These are phyloP conservation scores for Gallirallus australis DNA, from an alignment of 2,797 vertebrate species.

Conservation along the genomic window DNA sequence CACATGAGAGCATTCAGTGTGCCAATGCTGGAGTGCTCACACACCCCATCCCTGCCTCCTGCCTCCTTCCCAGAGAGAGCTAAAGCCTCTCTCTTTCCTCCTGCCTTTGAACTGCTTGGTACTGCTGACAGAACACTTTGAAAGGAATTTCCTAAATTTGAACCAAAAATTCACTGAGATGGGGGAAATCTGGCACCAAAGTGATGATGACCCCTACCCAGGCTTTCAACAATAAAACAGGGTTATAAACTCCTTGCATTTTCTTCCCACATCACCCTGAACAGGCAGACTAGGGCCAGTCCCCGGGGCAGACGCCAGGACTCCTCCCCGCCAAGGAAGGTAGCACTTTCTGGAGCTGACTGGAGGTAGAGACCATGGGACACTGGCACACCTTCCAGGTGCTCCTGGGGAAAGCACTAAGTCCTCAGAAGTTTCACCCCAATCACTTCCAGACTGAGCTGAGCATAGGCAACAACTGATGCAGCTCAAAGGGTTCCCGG, in stretches of 20 bases:
- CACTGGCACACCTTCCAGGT: fast-evolving
- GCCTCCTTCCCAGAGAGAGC: background rate
- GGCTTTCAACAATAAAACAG: background rate
- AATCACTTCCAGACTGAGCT: background rate
- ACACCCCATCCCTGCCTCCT: fast-evolving
- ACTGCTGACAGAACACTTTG: background rate
- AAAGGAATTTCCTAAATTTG: background rate
- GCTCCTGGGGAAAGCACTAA: background rate
- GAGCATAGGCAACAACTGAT: background rate
- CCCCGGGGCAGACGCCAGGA: background rate
- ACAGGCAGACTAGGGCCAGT: no score
- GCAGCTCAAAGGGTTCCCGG: background rate
- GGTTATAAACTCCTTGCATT: fast-evolving
- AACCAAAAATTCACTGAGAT: background rate
- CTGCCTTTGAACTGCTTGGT: background rate
- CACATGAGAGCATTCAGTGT: background rate
- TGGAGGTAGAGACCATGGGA: background rate
- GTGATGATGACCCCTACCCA: background rate
- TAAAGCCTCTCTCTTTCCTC: background rate
- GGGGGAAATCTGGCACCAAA: no score
- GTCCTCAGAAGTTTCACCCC: background rate
- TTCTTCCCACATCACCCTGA: background rate
- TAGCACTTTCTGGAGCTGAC: background rate
- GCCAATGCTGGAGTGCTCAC: background rate
- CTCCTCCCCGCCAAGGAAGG: fast-evolving